These are phyloP conservation scores for Hapalemur alaotrensis DNA, from an alignment of 2,797 vertebrate species.

Conservation along the genomic window DNA sequence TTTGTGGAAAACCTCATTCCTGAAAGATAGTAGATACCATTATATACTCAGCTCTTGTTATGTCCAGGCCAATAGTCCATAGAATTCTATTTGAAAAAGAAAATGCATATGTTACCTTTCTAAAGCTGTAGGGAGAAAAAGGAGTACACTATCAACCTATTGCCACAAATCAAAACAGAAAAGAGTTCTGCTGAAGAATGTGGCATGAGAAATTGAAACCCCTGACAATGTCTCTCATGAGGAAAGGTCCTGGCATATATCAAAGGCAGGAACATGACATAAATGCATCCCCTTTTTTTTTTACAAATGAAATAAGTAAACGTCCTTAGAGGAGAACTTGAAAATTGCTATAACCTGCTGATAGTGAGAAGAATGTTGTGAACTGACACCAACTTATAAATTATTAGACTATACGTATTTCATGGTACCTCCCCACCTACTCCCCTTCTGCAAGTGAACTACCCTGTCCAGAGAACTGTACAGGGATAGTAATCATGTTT, in stretches of 20 bases:
- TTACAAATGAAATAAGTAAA: neutral
- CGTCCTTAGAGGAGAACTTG: neutral
- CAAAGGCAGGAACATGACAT: neutral
- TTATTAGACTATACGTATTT: neutral
- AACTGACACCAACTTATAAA: neutral
- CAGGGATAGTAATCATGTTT: neutral
- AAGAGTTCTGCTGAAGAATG: neutral
- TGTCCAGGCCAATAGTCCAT: neutral
- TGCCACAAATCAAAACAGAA: neutral
- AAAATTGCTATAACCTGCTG: neutral
- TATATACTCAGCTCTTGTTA: neutral
- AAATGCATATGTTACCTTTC: neutral
- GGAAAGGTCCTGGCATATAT: neutral
- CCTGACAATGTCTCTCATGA: neutral
- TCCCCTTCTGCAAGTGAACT: neutral
- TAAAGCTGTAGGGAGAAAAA: neutral
- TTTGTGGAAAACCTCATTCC: neutral
- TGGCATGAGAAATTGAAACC: neutral
- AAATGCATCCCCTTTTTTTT: neutral
- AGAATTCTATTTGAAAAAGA: neutral
- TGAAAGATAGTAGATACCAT: neutral
- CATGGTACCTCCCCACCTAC: neutral
- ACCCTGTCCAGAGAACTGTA: neutral
- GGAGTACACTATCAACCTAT: neutral
- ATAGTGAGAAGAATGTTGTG: neutral